Conservation (phyloP, 2,113 vertebrate genomes). For the Ceratotherium simum region DNA sequence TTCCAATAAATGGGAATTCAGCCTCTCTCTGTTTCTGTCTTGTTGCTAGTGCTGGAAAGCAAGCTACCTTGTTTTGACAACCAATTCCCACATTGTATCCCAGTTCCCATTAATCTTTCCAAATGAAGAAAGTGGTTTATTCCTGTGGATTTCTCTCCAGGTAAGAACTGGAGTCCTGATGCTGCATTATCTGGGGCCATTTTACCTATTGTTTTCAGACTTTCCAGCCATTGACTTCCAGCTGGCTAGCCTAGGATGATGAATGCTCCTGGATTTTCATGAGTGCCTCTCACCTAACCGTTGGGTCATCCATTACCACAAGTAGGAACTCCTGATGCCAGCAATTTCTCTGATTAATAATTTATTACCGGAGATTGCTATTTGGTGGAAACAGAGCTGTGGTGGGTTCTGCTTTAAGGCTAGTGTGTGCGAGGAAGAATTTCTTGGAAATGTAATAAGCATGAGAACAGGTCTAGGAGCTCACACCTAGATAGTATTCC, state of each 20-base stretch:
- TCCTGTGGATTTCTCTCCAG: not conserved
- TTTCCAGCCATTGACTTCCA: not conserved
- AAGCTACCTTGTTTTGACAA: not conserved
- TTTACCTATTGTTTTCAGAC: conserved; percentile 9
- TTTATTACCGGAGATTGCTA: not conserved
- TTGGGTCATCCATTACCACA: not conserved
- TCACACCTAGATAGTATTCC: not conserved
- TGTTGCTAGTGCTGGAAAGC: not conserved
- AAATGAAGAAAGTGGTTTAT: conserved; percentile 8
- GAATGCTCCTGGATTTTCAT: not conserved
- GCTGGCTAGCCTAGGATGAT: not conserved
- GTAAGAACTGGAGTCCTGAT: not conserved
- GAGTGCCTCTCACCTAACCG: not conserved
- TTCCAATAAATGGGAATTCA: not conserved
- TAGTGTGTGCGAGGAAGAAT: not conserved
- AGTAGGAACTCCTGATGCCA: not conserved
- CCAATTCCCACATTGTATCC: not conserved
- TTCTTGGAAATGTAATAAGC: not conserved
- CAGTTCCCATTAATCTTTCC: conserved; percentile 41
- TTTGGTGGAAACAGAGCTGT: not conserved
- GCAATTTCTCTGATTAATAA: conserved; percentile 40
- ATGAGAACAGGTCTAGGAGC: not conserved
- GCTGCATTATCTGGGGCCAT: not conserved
- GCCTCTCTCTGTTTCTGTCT: not conserved
- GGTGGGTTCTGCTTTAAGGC: not conserved